Evolutionary conservation across 2,888 invertebrate species (phyloP), one percentile per base, ranked within the genome.

Genomic region (Synanthedon formicaeformis): DNA sequence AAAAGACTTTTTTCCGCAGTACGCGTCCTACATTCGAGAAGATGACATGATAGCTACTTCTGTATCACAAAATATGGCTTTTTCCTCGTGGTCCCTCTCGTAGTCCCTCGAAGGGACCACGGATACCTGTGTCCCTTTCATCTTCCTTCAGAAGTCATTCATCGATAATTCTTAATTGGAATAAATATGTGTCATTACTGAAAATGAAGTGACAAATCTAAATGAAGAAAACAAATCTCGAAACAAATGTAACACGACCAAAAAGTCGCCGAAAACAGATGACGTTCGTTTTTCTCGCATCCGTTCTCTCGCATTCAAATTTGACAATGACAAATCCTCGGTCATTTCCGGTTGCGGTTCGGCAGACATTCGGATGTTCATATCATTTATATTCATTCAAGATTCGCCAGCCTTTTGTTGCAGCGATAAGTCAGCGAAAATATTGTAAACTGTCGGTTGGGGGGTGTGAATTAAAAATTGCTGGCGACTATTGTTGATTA

Each of bases 261-360:
- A 52, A 57, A 57, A 54, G 50, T 56, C 53, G 56, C 55, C 56
- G 57, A 64, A 70, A 78, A 82, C 82, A 80, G 79, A 83, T 84
- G 84, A 81, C 71, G 69, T 77, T 80, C 81, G 81, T 82, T 81
- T 82, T 80, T 80, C 81, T 75, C 78, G 69, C 78, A 77, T 78
- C 79, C 78, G 77, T 59, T 73, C 67, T 75, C 72, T 67, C 72
- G 79, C 78, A 85, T 85, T 85, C 82, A 85, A 85, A 85, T 84
- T 78, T 83, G 84, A 85, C 83, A 78, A 63, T 81, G 85, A 84
- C 84, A 84, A 82, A 85, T 85, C 75, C 69, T 68, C 77, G 80
- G 81, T 71, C 72, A 77, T 81, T 82, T 83, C 84, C 83, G 75
- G 57, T 66, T 79, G 78, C 66, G 78, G 78, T 59, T 57, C 56